Base-by-base conservation (phyloP, 2,888 invertebrate genomes). In the Candidula unifasciata region DNA sequence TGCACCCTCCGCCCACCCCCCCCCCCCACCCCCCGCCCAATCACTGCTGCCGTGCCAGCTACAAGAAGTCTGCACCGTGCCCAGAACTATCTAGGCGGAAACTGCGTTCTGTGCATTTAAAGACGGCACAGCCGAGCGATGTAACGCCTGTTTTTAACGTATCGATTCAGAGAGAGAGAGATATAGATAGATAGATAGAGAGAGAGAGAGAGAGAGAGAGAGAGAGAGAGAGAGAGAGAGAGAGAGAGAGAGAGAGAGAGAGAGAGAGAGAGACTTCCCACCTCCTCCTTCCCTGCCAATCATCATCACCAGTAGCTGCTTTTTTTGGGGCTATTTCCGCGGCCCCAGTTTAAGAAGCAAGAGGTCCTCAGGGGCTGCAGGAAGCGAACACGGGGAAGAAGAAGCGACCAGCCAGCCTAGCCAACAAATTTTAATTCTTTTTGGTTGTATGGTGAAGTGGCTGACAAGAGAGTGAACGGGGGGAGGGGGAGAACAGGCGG, bases 401-500 rank as follows among this genome's bases (percentile, higher is more conserved):
- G 13, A 44, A 13, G 44, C 44, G 44, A 44, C 6, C 44, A n/a
- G 44, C 44, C 44, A 44, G 8, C 44, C 8, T 13, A 6, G 8
- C 13, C 44, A 6, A 6, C 44, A 60, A 60, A 60, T 5, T 69
- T 5, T 35, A 69, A 33, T 74, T 16, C 37, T 74, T 37, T 74
- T 74, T 52, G 74, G 37, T 30, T 18, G 69, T 30, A 69, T 44
- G 74, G n/a, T n/a, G 74, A 52, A 44, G n/a, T 74, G 52, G 74
- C 24, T 44, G 27, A 27, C 74, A 30, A 24, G 64, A n/a, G 35
- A 37, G 35, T n/a, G 64, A n/a, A 35, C 37, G 78, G 57, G 54
- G 30, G 77, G 57, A 18, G n/a, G 52, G 52, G 27, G 76, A 27
- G 52, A 27, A 1, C 3, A 21, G 35, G 5, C 5, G 18, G 74